A percentile compares a stretch with the other conserved stretches of the same genome.
Evolutionary conservation across 1,140 invertebrate species (phyloP).

Genomic region (Cyrtorhinus lividipennis): DNA sequence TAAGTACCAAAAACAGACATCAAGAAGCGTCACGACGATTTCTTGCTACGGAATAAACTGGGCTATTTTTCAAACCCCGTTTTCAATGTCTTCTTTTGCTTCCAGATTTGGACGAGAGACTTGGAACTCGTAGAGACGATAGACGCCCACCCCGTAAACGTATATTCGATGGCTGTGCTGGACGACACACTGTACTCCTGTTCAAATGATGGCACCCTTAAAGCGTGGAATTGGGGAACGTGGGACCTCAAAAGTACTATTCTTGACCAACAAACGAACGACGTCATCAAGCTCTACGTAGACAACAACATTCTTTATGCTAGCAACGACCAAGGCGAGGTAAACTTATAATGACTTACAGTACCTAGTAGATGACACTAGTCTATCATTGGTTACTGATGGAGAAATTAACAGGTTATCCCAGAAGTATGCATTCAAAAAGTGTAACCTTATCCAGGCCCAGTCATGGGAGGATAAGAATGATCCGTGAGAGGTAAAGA

Average conservation of each 20-base stretch:
- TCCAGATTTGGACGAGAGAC: slow-evolving; percentile 32
- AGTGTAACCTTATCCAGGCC: too few species aligned
- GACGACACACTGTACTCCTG: slow-evolving; percentile 32
- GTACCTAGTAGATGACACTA: too few species aligned
- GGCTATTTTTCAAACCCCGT: too few species aligned
- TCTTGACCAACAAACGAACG: slow-evolving; percentile 25
- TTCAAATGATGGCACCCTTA: slow-evolving; percentile 35
- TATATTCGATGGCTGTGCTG: slow-evolving; percentile 30
- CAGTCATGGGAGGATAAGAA: too few species aligned
- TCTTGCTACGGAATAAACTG: too few species aligned
- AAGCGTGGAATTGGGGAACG: slow-evolving; percentile 30
- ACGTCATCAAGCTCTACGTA: slow-evolving; percentile 30
- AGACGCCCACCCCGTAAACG: slow-evolving; percentile 32
- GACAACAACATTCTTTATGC: slow-evolving; percentile 30
- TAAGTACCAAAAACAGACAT: too few species aligned
- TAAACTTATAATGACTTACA: slow-evolving; percentile 26
- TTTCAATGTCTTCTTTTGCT: too few species aligned
- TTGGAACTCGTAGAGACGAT: slow-evolving; percentile 31
- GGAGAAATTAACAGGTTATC: too few species aligned
- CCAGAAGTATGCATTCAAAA: too few species aligned
- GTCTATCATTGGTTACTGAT: not conserved
- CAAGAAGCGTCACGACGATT: too few species aligned
- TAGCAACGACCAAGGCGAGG: slow-evolving; percentile 34
- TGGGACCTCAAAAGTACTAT: slow-evolving; percentile 27
- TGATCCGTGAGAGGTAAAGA: too few species aligned